Evolutionary conservation across 2,888 invertebrate genomes (phyloP), one percentile per base, ranked within the genome.

Genomic region (Gymnosoma rotundatum): DNA sequence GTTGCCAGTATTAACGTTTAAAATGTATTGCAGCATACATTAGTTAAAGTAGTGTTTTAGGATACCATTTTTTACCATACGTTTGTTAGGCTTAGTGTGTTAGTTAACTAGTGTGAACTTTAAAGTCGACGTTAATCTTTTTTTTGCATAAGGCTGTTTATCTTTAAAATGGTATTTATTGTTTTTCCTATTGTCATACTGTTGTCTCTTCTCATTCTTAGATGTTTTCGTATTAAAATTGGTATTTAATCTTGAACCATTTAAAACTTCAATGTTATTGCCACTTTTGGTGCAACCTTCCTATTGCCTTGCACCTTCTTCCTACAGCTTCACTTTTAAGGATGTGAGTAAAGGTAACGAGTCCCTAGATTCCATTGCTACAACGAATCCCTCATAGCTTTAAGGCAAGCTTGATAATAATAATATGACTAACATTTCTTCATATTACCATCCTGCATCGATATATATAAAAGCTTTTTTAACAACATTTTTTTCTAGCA

Each of bases 311-410:
- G 66, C 73, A 42, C 67, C 67, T 20, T 81, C 80, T 63, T 84
- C 78, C 1, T 61, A 14, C 6, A 84, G 25, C 20, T 80, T 84
- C 16, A 73, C 18, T 20, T 84, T 84, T 56, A 84, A 45, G 0
- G 64, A 20, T 20, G 32, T 18, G 1, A 80, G 12, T 4, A n/a
- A 50, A 45, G 80, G 76, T 12, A 83, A 69, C 1, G 45, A 20
- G 50, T 84, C 84, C 52, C 86, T 81, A 3, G 83, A 58, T 21
- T 87, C 86, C 5, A 87, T 85, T n/a, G 83, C 86, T 5, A 86
- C 60, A 1, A 25, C 25, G 25, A 25, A 25, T 25, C 25, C 25
- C 25, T 25, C 25, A 25, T 25, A 25, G 25, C 25, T 42, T 38
- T 75, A 58, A 36, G 86, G 85, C 10, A 87, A 60, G 20, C 86